Evolutionary conservation across 2,797 vertebrate species (phyloP).

Genomic region (Arrhamphus sclerolepis): DNA sequence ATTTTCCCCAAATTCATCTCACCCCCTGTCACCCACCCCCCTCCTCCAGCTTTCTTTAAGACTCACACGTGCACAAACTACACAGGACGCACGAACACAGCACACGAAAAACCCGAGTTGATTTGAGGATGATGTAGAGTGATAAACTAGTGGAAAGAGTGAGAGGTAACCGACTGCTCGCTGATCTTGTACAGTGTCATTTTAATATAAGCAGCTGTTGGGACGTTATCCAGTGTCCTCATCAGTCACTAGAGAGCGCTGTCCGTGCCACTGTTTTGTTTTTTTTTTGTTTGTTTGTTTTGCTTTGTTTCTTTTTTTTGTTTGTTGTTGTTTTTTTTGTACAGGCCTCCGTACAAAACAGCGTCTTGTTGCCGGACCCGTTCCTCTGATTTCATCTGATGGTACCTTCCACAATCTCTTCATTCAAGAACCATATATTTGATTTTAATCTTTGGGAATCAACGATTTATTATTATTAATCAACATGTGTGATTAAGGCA

Average conservation of each 20-base stretch:
- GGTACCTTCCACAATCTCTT: no score
- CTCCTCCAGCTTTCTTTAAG: conserved; percentile 59
- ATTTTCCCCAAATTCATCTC: conserved; percentile 83
- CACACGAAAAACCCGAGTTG: conserved; percentile 19
- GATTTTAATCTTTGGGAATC: no score
- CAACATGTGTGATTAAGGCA: no score
- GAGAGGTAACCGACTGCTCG: conserved; percentile 35
- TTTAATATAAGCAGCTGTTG: conserved; percentile 13
- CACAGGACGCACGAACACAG: conserved; percentile 17
- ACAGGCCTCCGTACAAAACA: neutral
- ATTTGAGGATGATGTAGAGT: conserved; percentile 65
- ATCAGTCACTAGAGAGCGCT: conserved; percentile 71
- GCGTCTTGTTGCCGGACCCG: neutral
- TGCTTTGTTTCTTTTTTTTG: no score
- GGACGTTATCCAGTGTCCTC: conserved; percentile 5
- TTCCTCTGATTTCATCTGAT: conserved; percentile 5
- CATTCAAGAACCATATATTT: no score
- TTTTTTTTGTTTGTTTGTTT: no score
- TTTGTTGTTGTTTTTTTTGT: neutral
- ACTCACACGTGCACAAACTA: conserved; percentile 49
- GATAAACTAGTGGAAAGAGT: conserved; percentile 51
- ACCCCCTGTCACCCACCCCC: conserved; percentile 50
- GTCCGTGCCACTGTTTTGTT: conserved; percentile 16
- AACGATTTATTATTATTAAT: no score
- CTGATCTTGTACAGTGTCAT: conserved; percentile 26